Conservation (phyloP, 2,888 invertebrate species). For the Saturnia japonica region DNA sequence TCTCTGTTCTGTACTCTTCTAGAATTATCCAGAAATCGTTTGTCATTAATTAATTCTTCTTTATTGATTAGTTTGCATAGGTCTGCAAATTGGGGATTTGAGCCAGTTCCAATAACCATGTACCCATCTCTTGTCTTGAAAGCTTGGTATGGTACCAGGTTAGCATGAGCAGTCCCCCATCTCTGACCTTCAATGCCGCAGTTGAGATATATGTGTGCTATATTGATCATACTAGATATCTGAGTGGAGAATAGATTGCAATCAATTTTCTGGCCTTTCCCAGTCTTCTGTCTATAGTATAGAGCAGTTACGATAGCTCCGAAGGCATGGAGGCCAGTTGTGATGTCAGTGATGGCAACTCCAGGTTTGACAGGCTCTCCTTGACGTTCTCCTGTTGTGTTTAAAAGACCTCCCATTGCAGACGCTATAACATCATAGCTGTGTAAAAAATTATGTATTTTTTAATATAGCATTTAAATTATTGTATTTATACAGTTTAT, state of each 20-base stretch:
- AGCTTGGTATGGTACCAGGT: constrained; percentile 96
- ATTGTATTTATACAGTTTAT: too few relatives aligned
- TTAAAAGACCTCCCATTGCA: constrained; percentile 94
- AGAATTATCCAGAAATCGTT: constrained; percentile 87
- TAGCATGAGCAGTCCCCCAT: constrained; percentile 97
- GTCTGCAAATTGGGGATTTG: constrained; percentile 89
- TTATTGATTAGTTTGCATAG: constrained; percentile 85
- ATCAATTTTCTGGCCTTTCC: constrained; percentile 95
- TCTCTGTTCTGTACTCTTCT: constrained; percentile 89
- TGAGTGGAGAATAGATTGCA: constrained; percentile 97
- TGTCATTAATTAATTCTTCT: constrained; percentile 82
- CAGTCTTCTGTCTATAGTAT: constrained; percentile 88
- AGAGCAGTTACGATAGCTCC: constrained; percentile 97
- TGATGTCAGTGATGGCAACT: constrained; percentile 95
- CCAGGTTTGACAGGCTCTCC: constrained; percentile 96
- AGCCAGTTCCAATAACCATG: constrained; percentile 93
- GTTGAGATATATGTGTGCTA: constrained; percentile 95
- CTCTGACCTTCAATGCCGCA: constrained; percentile 88
- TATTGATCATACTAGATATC: constrained; percentile 92
- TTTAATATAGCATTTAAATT: too few relatives aligned
- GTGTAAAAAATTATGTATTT: constrained; percentile 33
- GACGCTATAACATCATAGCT: constrained; percentile 97
- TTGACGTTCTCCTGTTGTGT: constrained; percentile 92
- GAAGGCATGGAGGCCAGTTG: constrained; percentile 96
- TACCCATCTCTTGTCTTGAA: constrained; percentile 92